Evolutionary conservation across 1,140 invertebrate species (phyloP).

Genomic region (Apis cerana): DNA sequence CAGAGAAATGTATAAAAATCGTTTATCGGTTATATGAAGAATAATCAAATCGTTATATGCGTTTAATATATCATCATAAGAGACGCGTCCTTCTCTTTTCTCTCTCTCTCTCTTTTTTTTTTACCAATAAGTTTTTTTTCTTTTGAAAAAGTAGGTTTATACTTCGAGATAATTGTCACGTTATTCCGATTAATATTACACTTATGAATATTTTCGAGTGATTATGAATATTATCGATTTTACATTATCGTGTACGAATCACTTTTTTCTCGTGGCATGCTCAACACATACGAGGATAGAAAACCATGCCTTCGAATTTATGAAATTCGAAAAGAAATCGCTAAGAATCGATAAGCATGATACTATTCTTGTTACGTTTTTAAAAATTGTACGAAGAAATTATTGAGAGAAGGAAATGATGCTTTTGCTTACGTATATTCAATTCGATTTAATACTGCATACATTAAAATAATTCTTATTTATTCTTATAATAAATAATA

Average conservation of each 20-base stretch:
- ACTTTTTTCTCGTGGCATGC: slow-evolving; percentile 52
- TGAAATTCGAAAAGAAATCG: background rate
- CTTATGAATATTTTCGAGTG: background rate
- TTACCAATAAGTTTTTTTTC: background rate
- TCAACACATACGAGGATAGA: slow-evolving; percentile 45
- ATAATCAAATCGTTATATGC: slow-evolving; percentile 20
- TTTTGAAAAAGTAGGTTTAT: background rate
- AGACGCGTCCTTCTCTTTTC: background rate
- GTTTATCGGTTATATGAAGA: slow-evolving; percentile 15
- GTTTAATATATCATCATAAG: background rate
- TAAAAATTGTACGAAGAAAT: slow-evolving; percentile 8
- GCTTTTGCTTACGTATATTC: background rate
- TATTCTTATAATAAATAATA: background rate
- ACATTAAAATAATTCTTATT: background rate
- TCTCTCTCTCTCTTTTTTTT: background rate
- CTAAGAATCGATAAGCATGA: background rate
- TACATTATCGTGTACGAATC: background rate
- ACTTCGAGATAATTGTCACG: background rate
- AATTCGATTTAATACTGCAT: background rate
- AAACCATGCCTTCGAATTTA: slow-evolving; percentile 33
- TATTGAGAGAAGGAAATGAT: background rate
- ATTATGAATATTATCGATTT: slow-evolving; percentile 17
- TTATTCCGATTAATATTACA: slow-evolving; percentile 6
- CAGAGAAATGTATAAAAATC: slow-evolving; percentile 42
- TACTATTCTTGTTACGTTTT: background rate